A percentile compares a stretch with the other conserved stretches of the same genome.
phyloP scores from a whole-genome alignment of 2,888 invertebrate genomes.

The Tortricodes alternella region DNA sequence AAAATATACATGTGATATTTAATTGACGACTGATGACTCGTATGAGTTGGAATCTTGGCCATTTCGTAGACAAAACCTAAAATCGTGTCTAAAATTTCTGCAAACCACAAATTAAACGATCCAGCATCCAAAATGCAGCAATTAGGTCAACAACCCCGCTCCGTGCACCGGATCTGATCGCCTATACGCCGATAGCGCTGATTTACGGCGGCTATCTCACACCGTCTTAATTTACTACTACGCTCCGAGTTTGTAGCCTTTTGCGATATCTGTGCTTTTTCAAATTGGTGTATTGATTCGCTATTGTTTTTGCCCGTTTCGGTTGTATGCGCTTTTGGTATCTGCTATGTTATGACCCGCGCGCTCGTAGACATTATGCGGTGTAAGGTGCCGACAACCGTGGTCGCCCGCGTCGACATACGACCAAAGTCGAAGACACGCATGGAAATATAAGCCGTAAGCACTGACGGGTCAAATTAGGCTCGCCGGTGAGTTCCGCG shows the following conservation, averaged over 20 bases:
- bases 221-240: slow-evolving; percentile 46
- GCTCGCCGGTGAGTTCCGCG: too few species aligned
- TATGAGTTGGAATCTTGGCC: too few species aligned
- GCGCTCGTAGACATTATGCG: too few species aligned
- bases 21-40: too few species aligned
- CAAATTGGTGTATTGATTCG: slow-evolving; percentile 30
- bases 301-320: slow-evolving; percentile 9
- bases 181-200: slow-evolving; percentile 42
- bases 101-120: slow-evolving; percentile 1
- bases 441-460: too few species aligned
- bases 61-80: not conserved
- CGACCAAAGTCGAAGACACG: too few species aligned
- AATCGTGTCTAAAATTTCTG: not conserved
- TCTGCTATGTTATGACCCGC: too few species aligned
- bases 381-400: too few species aligned
- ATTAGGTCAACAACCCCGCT: slow-evolving; percentile 28
- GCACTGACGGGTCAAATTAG: too few species aligned
- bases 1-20: too few species aligned
- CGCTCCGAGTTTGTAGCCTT: slow-evolving; percentile 15
- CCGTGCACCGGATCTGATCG: slow-evolving; percentile 37
- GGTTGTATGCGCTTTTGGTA: not conserved
- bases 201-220: slow-evolving; percentile 46
- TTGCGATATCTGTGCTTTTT: slow-evolving; percentile 22
- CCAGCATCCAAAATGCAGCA: slow-evolving; percentile 27
- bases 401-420: too few species aligned